A percentile compares a stretch with the other conserved stretches of the same genome.
phyloP scores from a whole-genome alignment of 2,888 invertebrate species.

The Coremacera marginata region DNA sequence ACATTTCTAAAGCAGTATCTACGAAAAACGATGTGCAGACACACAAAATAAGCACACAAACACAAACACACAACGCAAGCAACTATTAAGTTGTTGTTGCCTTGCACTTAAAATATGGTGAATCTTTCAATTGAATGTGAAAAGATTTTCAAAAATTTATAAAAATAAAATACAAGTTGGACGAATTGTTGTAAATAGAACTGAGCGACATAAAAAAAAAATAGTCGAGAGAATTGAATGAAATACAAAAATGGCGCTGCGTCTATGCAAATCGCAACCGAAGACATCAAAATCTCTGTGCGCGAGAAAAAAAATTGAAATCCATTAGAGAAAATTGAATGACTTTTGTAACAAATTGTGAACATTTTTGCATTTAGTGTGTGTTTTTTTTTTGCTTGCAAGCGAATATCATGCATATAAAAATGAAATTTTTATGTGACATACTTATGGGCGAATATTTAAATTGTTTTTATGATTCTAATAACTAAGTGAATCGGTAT shows the following conservation, averaged over 20 bases:
- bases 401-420: neutral
- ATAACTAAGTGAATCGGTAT: no score
- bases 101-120: constrained; percentile 5
- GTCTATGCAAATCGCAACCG: constrained; percentile 7
- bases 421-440: neutral
- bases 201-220: neutral
- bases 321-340: constrained; percentile 31
- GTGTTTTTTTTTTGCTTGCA: neutral
- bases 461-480: neutral
- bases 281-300: neutral
- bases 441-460: neutral
- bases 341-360: constrained; percentile 11
- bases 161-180: constrained; percentile 11
- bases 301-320: constrained; percentile 16
- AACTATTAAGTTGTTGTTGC: neutral
- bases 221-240: neutral
- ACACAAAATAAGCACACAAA: neutral
- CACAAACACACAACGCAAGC: neutral
- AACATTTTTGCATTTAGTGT: neutral
- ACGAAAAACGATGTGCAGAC: neutral
- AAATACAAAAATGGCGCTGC: neutral
- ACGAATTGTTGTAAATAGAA: neutral
- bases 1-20: neutral
- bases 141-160: constrained; percentile 21
- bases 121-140: constrained; percentile 23